Evolutionary conservation across 2,888 invertebrate species (phyloP).

Genomic region (Tetramorium bicarinatum): DNA sequence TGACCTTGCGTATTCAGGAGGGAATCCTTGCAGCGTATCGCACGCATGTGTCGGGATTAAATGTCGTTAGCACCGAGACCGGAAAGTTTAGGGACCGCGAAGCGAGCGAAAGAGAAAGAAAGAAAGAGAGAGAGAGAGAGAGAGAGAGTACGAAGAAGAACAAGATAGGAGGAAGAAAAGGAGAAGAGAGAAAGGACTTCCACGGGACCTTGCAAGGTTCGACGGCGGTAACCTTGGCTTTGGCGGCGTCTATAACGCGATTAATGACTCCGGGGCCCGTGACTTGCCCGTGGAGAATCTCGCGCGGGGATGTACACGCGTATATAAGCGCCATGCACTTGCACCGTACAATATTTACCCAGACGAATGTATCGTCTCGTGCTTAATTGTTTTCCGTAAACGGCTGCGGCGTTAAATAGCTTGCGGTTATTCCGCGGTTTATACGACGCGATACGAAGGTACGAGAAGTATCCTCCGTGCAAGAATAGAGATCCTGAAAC

Average conservation of each 20-base stretch:
- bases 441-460: constrained; percentile 24
- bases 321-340: neutral
- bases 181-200: neutral
- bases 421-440: constrained; percentile 20
- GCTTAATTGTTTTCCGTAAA: constrained; percentile 73
- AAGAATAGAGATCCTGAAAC: neutral
- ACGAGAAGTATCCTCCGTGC: neutral
- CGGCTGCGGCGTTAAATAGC: constrained; percentile 56
- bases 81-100: constrained; percentile 13
- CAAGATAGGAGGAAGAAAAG: constrained; percentile 3
- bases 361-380: constrained; percentile 24
- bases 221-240: constrained; percentile 76
- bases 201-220: constrained; percentile 60
- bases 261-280: constrained; percentile 71
- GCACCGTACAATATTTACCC: neutral
- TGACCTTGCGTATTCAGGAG: constrained; percentile 45
- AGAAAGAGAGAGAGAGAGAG: constrained; percentile 1
- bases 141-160: constrained; percentile 1
- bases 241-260: constrained; percentile 76
- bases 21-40: constrained; percentile 49
- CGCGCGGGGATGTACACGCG: constrained; percentile 33
- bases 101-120: neutral
- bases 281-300: constrained; percentile 58
- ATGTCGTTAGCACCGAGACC: constrained; percentile 56
- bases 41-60: constrained; percentile 64